Evolutionary conservation across 2,797 vertebrate genomes (phyloP), one percentile per base, ranked within the genome.

Genomic region (Synanceia verrucosa): DNA sequence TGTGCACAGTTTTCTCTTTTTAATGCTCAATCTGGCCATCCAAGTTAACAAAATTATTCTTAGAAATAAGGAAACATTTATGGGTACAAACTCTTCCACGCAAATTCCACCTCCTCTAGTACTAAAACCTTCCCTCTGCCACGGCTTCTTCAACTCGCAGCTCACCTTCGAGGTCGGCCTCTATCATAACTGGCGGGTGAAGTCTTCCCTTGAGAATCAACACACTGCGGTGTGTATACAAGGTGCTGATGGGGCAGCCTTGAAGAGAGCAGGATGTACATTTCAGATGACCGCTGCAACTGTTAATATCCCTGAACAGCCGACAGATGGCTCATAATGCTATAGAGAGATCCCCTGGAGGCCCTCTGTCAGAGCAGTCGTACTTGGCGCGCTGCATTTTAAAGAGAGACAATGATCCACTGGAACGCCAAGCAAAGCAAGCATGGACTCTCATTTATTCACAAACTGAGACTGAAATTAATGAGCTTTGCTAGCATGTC

Each of bases 251-350:
- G 61, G 62, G 65, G 58, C 70, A 47, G 78, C 65, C 61, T 78
- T 76, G 28, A 79, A 76, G 50, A 70, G 31, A 73, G 65, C 61
- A 12, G 58, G 77, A 47, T 50, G 34, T 65, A 71, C 33, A 56
- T 70, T 69, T 69, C 16, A 88, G 71, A 86, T 70, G 72, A 80
- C 80, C 76, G 70, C 61, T 59, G 76, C 60, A 71, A 67, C 85
- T 82, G 66, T 66, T 76, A 80, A 26, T 76, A 79, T 81, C 78
- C 82, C 74, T 26, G 76, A 70, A 81, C 73, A 64, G n/a, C n/a
- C n/a, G n/a, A 83, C 51, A 21, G n/a, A 33, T 21, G 29, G 51
- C 29, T 53, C 0, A n/a, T 33, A 75, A 73, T 73, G 31, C 58
- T n/a, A 48, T 2, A 23, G 43, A 71, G 67, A 62, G 18, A 34